phyloP scores from a whole-genome alignment of 2,888 invertebrate genomes.

The Caenorhabditis wallacei region DNA sequence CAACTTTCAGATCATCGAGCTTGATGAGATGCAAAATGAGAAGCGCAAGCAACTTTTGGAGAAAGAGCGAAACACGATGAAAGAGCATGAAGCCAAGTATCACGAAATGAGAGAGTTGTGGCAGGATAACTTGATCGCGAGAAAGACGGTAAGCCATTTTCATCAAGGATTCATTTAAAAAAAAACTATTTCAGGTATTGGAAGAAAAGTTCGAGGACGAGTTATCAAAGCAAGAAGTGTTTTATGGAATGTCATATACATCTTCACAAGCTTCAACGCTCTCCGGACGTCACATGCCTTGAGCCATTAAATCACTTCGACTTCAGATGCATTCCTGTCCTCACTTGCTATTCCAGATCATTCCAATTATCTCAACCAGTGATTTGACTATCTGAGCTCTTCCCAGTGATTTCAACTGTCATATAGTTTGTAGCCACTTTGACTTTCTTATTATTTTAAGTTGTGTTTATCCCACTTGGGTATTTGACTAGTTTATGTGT shows the following conservation, averaged over 20 bases:
- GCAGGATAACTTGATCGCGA: slow-evolving; percentile 76
- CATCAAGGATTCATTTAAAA: not conserved
- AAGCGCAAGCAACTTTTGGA: slow-evolving; percentile 80
- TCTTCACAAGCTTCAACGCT: slow-evolving; percentile 56
- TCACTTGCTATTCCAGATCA: slow-evolving; percentile 1
- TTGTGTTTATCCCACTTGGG: not conserved
- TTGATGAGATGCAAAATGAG: slow-evolving; percentile 82
- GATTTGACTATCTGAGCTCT: not conserved
- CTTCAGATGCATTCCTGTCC: slow-evolving; percentile 22
- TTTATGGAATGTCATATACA: slow-evolving; percentile 74
- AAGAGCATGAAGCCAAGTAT: slow-evolving; percentile 81
- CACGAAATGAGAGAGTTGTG: slow-evolving; percentile 76
- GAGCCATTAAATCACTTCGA: too few species aligned
- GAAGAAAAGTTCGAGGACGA: slow-evolving; percentile 80
- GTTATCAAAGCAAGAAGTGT: slow-evolving; percentile 77
- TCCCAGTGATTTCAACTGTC: slow-evolving; percentile 23
- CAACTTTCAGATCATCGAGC: slow-evolving; percentile 73
- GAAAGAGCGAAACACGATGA: slow-evolving; percentile 79
- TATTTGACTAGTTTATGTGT: slow-evolving; percentile 12
- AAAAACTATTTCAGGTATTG: slow-evolving; percentile 69
- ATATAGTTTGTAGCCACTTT: not conserved
- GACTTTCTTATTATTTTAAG: not conserved
- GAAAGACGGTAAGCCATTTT: slow-evolving; percentile 75
- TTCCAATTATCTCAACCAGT: slow-evolving; percentile 2
- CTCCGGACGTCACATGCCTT: slow-evolving; percentile 63